Evolutionary conservation across 2,888 invertebrate species (phyloP).

Genomic region (Clistopyga incitator): DNA sequence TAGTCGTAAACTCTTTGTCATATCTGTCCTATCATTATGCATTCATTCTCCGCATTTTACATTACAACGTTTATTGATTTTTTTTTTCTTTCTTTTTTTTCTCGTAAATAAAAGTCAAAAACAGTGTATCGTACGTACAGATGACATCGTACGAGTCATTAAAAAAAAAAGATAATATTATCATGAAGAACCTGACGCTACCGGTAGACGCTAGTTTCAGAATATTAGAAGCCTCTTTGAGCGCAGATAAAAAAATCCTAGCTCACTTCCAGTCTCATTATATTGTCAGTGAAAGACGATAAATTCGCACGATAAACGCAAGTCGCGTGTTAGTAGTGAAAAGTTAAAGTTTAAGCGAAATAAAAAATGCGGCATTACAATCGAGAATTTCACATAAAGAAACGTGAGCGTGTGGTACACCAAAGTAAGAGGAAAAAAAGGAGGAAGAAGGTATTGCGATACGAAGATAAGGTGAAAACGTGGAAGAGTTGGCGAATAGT

Average conservation of each 20-base stretch:
- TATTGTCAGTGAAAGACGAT: neutral
- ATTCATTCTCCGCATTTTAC: no score
- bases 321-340: constrained; percentile 42
- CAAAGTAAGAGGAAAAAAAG: constrained; percentile 27
- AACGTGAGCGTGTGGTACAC: constrained; percentile 44
- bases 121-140: no score
- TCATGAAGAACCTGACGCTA: no score
- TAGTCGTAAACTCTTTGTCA: no score
- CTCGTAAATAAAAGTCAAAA: neutral
- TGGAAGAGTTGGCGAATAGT: neutral
- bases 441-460: constrained; percentile 26
- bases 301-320: constrained; percentile 18
- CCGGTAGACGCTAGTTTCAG: no score
- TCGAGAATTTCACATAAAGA: constrained; percentile 29
- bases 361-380: constrained; percentile 42
- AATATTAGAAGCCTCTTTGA: neutral
- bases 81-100: no score
- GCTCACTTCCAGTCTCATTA: neutral
- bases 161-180: no score
- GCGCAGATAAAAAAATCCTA: neutral
- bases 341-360: constrained; percentile 18
- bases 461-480: constrained; percentile 28
- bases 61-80: no score
- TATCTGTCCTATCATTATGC: no score
- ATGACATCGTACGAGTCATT: no score